These are phyloP conservation scores for Macquaria australasica DNA, from an alignment of 2,113 vertebrate species.

Conservation along the genomic window DNA sequence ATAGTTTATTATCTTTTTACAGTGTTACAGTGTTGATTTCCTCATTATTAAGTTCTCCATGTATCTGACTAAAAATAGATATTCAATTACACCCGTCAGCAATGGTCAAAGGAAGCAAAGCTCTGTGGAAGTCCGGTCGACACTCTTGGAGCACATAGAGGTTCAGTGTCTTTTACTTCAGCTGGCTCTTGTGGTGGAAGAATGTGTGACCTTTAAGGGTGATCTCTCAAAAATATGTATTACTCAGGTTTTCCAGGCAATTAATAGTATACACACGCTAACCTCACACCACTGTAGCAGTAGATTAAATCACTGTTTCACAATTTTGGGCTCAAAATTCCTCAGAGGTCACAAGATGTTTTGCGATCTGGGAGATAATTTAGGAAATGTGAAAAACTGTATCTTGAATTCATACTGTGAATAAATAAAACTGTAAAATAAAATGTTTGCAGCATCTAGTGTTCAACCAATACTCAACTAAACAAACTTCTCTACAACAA, in stretches of 20 bases:
- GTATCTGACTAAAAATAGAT: neutral
- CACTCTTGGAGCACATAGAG: neutral
- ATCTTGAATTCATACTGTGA: neutral
- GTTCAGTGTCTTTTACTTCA: neutral
- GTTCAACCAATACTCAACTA: neutral
- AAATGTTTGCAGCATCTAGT: neutral
- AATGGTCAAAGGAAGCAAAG: neutral
- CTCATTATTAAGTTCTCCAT: neutral
- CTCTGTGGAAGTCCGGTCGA: neutral
- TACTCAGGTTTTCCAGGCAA: neutral
- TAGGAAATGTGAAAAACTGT: neutral
- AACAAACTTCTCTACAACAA: neutral
- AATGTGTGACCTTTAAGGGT: constrained; percentile 26
- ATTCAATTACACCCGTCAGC: neutral
- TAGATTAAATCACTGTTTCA: neutral
- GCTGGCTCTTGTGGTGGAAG: neutral
- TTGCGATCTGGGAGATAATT: neutral
- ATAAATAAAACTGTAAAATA: neutral
- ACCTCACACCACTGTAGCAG: neutral
- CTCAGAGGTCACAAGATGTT: neutral
- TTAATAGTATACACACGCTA: neutral
- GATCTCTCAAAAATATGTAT: neutral
- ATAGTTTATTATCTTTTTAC: neutral
- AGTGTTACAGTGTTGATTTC: neutral
- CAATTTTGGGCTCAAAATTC: neutral